phyloP scores from a whole-genome alignment of 2,113 vertebrate species.

The Microcebus ravelobensis region DNA sequence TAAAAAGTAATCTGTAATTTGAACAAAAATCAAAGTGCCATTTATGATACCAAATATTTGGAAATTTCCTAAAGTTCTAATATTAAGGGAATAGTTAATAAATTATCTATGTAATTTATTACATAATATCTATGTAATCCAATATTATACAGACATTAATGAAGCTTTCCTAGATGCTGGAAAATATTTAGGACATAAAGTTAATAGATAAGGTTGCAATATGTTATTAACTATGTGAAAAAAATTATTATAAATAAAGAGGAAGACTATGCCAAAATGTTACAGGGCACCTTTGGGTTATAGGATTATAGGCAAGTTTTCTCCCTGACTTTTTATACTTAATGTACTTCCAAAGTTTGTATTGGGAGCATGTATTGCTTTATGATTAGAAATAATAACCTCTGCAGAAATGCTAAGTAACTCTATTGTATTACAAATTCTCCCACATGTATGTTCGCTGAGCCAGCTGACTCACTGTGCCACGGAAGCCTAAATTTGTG shows the following conservation, averaged over 20 bases:
- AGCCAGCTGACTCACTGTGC: neutral
- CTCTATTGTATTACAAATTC: neutral
- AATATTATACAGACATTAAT: conserved; percentile 14
- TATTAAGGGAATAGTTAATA: conserved; percentile 45
- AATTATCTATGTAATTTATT: neutral
- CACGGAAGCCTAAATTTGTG: neutral
- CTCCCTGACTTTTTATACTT: conserved; percentile 27
- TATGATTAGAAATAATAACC: conserved; percentile 7
- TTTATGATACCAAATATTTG: conserved; percentile 33
- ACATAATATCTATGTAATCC: neutral
- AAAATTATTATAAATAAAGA: conserved; percentile 48
- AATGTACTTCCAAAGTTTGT: conserved; percentile 40
- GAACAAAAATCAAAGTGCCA: conserved; percentile 41
- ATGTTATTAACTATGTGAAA: conserved; percentile 30
- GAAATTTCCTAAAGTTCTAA: conserved; percentile 9
- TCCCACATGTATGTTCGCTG: neutral
- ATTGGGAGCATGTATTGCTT: neutral
- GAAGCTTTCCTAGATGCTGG: neutral
- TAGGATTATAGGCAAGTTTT: conserved; percentile 26
- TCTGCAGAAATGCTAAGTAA: conserved; percentile 30
- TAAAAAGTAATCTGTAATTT: conserved; percentile 4
- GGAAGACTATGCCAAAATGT: conserved; percentile 45
- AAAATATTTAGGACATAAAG: conserved; percentile 47
- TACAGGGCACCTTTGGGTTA: neutral
- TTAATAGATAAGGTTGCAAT: neutral